phyloP scores from a whole-genome alignment of 2,113 vertebrate species.

The Ifrita kowaldi region DNA sequence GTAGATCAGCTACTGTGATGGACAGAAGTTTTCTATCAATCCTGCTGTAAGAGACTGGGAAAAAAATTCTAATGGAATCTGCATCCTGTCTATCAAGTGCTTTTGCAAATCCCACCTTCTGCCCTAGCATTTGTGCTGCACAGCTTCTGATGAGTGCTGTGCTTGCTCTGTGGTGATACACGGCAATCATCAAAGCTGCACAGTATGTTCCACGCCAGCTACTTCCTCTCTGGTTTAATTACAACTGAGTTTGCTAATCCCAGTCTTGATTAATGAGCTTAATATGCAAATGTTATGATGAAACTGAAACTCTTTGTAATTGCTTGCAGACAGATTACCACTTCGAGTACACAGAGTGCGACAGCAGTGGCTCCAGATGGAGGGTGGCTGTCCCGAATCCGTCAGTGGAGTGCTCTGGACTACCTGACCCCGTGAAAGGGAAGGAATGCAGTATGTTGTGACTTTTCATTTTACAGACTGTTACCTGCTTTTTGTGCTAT shows the following conservation, averaged over 20 bases:
- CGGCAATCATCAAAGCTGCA: not conserved
- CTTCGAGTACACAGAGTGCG: slow-evolving; percentile 97
- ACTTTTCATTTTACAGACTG: not conserved
- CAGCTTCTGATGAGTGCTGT: not conserved
- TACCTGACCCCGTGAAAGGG: slow-evolving; percentile 91
- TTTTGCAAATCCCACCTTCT: not conserved
- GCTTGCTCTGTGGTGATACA: not conserved
- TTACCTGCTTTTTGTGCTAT: not conserved
- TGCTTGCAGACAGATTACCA: slow-evolving; percentile 90
- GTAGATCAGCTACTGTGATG: not conserved
- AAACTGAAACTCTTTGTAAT: slow-evolving; percentile 66
- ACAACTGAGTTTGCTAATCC: slow-evolving; percentile 20
- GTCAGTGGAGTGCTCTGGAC: slow-evolving; percentile 80
- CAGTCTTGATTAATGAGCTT: slow-evolving; percentile 46
- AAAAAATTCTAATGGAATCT: not conserved
- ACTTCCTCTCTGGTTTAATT: slow-evolving; percentile 49
- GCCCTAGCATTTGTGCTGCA: not conserved
- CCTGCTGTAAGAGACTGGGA: not conserved
- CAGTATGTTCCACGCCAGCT: not conserved
- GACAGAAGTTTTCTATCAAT: not conserved
- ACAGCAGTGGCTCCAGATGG: slow-evolving; percentile 93
- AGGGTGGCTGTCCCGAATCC: slow-evolving; percentile 90
- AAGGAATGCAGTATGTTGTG: slow-evolving; percentile 92
- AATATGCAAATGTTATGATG: slow-evolving; percentile 46
- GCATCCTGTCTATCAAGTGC: not conserved